These are phyloP conservation scores for Pachydiplax longipennis DNA, from an alignment of 2,888 invertebrate genomes.

Conservation along the genomic window DNA sequence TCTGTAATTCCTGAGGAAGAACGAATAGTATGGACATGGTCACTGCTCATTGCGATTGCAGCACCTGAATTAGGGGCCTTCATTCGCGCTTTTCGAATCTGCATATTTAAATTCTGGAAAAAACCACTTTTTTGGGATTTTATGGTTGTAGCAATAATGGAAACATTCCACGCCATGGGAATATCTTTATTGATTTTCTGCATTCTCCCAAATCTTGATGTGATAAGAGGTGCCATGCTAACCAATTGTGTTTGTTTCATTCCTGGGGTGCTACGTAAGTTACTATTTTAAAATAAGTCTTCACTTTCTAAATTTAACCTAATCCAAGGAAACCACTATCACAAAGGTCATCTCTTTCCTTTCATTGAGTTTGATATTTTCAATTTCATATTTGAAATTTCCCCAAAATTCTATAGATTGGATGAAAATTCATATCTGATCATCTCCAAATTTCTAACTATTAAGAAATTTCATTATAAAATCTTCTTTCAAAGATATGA, in stretches of 20 bases:
- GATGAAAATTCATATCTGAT: too few relatives aligned
- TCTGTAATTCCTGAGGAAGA: constrained; percentile 84
- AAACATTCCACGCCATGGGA: constrained; percentile 88
- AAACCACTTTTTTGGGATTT: constrained; percentile 73
- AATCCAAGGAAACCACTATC: not conserved
- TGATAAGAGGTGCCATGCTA: constrained; percentile 93
- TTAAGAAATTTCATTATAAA: too few relatives aligned
- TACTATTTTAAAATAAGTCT: too few relatives aligned
- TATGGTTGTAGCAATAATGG: constrained; percentile 78
- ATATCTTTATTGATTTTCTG: constrained; percentile 85
- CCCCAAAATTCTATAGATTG: too few relatives aligned
- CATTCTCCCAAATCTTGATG: constrained; percentile 90
- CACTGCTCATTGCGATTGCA: constrained; percentile 83
- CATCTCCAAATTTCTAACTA: too few relatives aligned
- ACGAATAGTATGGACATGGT: constrained; percentile 93
- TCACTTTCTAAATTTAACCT: not conserved
- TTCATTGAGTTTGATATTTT: not conserved
- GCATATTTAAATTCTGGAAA: constrained; percentile 88
- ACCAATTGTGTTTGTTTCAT: constrained; percentile 94
- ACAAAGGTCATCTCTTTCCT: not conserved
- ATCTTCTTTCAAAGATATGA: too few relatives aligned
- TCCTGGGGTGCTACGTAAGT: constrained; percentile 74
- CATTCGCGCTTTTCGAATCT: constrained; percentile 84
- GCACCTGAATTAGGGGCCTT: constrained; percentile 89
- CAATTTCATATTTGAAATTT: not conserved